These are phyloP conservation scores for Ambastaia sidthimunki DNA, from an alignment of 2,797 vertebrate species.

Conservation along the genomic window DNA sequence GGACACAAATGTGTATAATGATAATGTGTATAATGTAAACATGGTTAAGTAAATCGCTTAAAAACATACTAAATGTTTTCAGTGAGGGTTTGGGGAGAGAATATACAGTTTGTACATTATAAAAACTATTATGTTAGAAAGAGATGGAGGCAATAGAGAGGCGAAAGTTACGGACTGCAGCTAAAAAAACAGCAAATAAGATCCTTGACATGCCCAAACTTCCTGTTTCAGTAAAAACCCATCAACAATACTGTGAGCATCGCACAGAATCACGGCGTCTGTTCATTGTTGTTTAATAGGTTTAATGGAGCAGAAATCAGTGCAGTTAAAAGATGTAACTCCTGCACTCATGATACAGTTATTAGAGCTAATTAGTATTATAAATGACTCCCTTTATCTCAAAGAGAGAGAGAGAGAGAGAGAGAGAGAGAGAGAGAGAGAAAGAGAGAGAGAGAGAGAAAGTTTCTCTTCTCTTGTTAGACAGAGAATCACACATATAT, in stretches of 20 bases:
- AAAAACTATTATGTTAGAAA: too few relatives aligned
- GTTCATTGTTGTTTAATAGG: slow-evolving; percentile 5
- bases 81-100: too few relatives aligned
- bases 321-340: slow-evolving; percentile 4
- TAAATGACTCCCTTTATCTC: slow-evolving; percentile 18
- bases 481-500: background rate
- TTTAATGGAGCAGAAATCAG: slow-evolving; percentile 27
- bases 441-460: background rate
- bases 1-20: too few relatives aligned
- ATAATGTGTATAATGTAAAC: too few relatives aligned
- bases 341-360: background rate
- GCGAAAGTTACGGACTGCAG: too few relatives aligned
- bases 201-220: background rate
- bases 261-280: background rate
- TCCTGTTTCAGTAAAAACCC: background rate
- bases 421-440: background rate
- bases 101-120: too few relatives aligned
- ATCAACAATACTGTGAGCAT: background rate
- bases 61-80: too few relatives aligned
- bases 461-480: background rate
- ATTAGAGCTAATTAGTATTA: slow-evolving; percentile 32
- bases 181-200: too few relatives aligned
- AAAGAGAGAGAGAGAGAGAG: slow-evolving; percentile 1
- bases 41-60: too few relatives aligned
- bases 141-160: too few relatives aligned